Base-by-base conservation (phyloP, 2,113 vertebrate genomes). In the Halichoeres trimaculatus region DNA sequence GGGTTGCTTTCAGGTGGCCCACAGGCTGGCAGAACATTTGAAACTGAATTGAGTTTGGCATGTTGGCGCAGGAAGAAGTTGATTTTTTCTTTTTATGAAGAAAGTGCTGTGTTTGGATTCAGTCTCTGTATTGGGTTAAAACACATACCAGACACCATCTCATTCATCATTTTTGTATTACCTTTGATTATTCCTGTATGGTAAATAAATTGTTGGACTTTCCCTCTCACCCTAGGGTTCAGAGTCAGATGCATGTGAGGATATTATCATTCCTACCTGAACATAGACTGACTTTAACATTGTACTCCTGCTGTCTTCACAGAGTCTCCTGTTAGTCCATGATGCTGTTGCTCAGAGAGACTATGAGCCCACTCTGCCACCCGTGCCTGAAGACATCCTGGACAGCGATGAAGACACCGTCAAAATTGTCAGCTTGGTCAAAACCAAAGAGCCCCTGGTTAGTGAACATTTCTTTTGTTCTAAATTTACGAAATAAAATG, bases 391-490 rank as follows among this genome's bases (percentile, higher is more conserved):
- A 35, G 91, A 95, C 50, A 91, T 93, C 10, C 92, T 95, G 23
- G 95, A 96, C 13, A 88, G 91, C 3, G 95, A 96, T 0, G 89
- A 90, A 84, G 96, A 98, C 61, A 96, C 97, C 0, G 93, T 99
- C 75, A 98, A 97, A 93, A 98, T 98, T 60, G 93, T 93, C 74
- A 93, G 94, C 57, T 91, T 97, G 0, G 93, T 96, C 54, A 97
- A 96, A 93, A 96, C 95, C 87, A 93, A 94, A 83, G 95, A 97
- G 36, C 96, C 95, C 0, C 78, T 97, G 93, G 96, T 97, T 69
- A 89, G 94, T 92, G 57, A 47, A 54, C 26, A 57, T 17, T 20
- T 52, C 10, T 22, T 13, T 11, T n/a, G 0, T 22, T 54, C 51
- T 50, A 17, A 8, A 45, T 5, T 17, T 14, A 2, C 14, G 16